Evolutionary conservation across 1,140 invertebrate species (phyloP).

Genomic region (Aleiodes sp.): DNA sequence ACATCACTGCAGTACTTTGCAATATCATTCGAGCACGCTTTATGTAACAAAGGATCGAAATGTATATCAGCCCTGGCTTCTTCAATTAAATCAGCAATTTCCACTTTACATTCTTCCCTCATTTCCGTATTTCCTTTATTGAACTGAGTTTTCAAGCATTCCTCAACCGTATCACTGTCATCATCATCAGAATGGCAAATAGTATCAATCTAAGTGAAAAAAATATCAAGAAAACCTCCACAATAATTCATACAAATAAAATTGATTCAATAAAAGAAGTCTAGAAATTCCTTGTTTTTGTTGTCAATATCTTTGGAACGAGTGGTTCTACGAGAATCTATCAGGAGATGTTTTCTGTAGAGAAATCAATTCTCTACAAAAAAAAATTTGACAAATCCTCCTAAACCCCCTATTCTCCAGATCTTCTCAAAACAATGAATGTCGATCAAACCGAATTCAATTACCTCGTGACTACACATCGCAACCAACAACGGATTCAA

Average conservation of each 20-base stretch:
- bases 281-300: no score
- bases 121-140: constrained; percentile 75
- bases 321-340: no score
- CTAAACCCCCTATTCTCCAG: no score
- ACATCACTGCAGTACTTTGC: constrained; percentile 86
- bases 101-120: constrained; percentile 77
- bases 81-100: constrained; percentile 84
- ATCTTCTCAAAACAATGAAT: no score
- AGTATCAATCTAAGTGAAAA: constrained; percentile 56
- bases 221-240: constrained; percentile 20
- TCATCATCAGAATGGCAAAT: constrained; percentile 63
- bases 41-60: constrained; percentile 81
- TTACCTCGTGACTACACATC: constrained; percentile 76
- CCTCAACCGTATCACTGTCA: constrained; percentile 73
- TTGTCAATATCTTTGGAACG: no score
- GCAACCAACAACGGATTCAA: constrained; percentile 84
- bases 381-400: no score
- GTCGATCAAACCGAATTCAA: no score
- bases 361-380: constrained; percentile 58
- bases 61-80: constrained; percentile 84
- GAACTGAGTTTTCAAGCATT: constrained; percentile 85
- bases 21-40: constrained; percentile 81
- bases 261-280: no score
- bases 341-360: no score
- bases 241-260: constrained; percentile 16